Conservation (phyloP, 2,797 vertebrate genomes). For the Delichon dasypus region DNA sequence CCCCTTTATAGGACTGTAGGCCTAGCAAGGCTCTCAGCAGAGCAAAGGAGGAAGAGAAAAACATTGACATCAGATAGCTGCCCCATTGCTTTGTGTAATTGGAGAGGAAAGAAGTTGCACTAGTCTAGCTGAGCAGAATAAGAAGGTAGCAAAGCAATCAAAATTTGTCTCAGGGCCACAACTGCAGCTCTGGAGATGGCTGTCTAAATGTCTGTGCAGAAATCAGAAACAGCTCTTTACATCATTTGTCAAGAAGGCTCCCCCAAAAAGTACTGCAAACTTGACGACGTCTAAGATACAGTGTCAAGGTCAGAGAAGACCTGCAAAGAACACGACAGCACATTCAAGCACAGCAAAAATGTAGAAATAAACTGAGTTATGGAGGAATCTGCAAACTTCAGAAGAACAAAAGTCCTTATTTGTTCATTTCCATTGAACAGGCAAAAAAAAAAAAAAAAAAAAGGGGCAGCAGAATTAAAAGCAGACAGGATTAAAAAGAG, state of each 20-base stretch:
- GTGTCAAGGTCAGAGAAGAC: background rate
- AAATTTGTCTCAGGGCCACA: background rate
- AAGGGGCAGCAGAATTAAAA: background rate
- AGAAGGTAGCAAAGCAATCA: background rate
- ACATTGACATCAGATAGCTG: background rate
- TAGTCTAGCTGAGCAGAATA: background rate
- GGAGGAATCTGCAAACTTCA: background rate
- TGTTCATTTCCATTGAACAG: background rate
- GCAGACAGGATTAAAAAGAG: background rate
- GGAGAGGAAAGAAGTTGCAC: background rate
- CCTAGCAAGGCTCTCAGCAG: background rate
- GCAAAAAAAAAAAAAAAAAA: background rate
- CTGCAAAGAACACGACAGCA: background rate
- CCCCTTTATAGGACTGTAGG: background rate
- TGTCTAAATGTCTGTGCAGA: background rate
- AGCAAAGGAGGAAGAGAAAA: background rate
- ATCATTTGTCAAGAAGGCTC: background rate
- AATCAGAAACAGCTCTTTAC: background rate
- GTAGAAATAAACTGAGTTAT: background rate
- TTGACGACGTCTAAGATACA: background rate
- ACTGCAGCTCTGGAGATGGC: background rate
- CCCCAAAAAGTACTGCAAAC: background rate
- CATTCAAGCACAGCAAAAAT: background rate
- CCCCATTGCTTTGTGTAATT: background rate
- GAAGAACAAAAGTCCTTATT: background rate